Evolutionary conservation across 2,113 vertebrate genomes (phyloP), one percentile per base, ranked within the genome.

Genomic region (Macheiramphus alcinus): DNA sequence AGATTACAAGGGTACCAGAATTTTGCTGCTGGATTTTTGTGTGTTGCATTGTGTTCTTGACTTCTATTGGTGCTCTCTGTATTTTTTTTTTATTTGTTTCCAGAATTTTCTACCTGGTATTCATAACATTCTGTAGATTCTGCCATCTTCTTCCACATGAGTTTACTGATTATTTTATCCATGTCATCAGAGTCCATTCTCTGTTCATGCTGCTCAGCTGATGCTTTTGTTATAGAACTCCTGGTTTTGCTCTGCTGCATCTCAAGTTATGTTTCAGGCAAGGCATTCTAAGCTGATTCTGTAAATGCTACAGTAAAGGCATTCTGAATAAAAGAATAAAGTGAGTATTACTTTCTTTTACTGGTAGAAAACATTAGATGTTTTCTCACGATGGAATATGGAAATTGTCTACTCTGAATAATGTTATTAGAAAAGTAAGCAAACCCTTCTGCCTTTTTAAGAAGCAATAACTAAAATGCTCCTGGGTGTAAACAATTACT

Each of bases 401-500:
- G 58, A 76, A 92, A 66, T 87, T 38, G 21, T 84, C 38, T 87
- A 4, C 29, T 80, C 40, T 79, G 55, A 42, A n/a, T 81, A 73
- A 65, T n/a, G 18, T 65, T 53, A 15, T 13, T 75, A 48, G 32
- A 25, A 76, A 73, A 95, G 63, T 81, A 85, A 85, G 66, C 22
- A 65, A 81, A 42, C n/a, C 7, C n/a, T 62, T 84, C 50, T 90
- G n/a, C 72, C 32, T 92, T 81, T 73, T 93, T 74, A 82, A 91
- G 45, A 80, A 88, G 74, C 62, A 53, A 32, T 74, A 94, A 72
- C 52, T 71, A 43, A 88, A 93, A 72, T 83, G 66, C 59, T 81
- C 16, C 75, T 82, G 82, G 62, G 68, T 96, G 18, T 92, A 95
- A 94, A 86, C 88, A 93, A 95, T 97, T 96, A 93, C 53, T 88